Evolutionary conservation across 2,797 vertebrate species (phyloP), one percentile per base, ranked within the genome.

Genomic region (Crax fasciolata): DNA sequence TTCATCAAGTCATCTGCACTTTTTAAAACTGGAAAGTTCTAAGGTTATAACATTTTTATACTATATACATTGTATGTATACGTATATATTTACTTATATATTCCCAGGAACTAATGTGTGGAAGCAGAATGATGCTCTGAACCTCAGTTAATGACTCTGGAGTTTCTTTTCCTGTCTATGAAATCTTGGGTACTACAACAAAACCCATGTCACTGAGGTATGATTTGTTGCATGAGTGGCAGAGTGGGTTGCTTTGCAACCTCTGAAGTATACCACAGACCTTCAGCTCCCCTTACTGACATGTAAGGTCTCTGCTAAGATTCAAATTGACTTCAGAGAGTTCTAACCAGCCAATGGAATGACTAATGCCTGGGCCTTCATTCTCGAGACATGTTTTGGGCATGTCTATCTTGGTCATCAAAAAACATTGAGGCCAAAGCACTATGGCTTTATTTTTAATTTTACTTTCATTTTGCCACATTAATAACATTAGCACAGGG

Each of bases 341-440:
- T 21, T 43, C 25, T 35, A 67, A 13, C 10, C 70, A 13, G 8
- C 30, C 63, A 66, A 49, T 1, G 44, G 32, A 13, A 28, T 43
- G 24, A 52, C 21, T 57, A 32, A 17, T 23, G 14, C 6, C 55
- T 61, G 25, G 24, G 21, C 6, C 71, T 77, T 77, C 7, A 28
- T 71, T 87, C 52, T 52, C 65, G 51, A 51, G 24, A 74, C 39
- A 35, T 15, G 1, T 74, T 92, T 86, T 52, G 10, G n/a, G 12
- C 2, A 10, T 30, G 30, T 4, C 10, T 21, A 21, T 30, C 18
- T 17, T 27, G 6, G 28, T 67, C 3, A 46, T 72, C 4, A 6
- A 1, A 51, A 68, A 67, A 27, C 13, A 48, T 10, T 15, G 2
- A 90, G 4, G 2, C 2, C 28, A 84, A 71, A 30, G 0, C 6